Base-by-base conservation (phyloP, 2,888 invertebrate species). In the Strigamia crassipes region DNA sequence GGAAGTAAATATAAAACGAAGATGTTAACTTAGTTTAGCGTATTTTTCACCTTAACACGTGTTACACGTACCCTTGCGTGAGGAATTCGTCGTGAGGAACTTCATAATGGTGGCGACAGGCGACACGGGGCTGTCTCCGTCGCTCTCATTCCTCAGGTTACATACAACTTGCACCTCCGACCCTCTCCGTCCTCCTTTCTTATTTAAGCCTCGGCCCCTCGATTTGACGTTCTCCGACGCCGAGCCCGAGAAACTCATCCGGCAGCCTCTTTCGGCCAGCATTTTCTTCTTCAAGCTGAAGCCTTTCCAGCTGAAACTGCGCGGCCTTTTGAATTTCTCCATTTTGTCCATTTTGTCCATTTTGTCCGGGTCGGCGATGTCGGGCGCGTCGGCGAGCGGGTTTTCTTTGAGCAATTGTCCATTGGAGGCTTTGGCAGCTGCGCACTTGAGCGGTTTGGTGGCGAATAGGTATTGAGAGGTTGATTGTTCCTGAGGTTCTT, bases 251-350 rank as follows among this genome's bases (percentile, higher is more conserved):
- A 81, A 73, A 42, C 81, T 81, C 77, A 73, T 66, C 12, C 81
- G 31, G 3, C 56, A 41, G 10, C 23, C 51, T 34, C 27, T 21
- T 15, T 61, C 61, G 18, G 34, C 79, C 21, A 42, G 15, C 27
- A 38, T 51, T 56, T 80, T 80, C 61, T 82, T 82, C 13, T 80
- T 81, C 42, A 83, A 82, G 12, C 78, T 82, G 31, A 83, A 83
- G 6, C 83, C 83, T 15, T 73, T 79, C 83, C 83, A 83, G 46
- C 83, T 83, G 73, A 61, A 61, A 27, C 83, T 83, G 13, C 83
- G 21, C 8, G 81, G 79, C 51, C 82, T 78, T 78, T 82, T 81
- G 81, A 81, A 83, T 61, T 81, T 82, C 27, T 73, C 80, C 79
- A 61, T 13, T 15, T 78, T n/a, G 10, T 79, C 46, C 15, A 78